Evolutionary conservation across 2,888 invertebrate genomes (phyloP).

Genomic region (Poecilobothrus nobilitatus): DNA sequence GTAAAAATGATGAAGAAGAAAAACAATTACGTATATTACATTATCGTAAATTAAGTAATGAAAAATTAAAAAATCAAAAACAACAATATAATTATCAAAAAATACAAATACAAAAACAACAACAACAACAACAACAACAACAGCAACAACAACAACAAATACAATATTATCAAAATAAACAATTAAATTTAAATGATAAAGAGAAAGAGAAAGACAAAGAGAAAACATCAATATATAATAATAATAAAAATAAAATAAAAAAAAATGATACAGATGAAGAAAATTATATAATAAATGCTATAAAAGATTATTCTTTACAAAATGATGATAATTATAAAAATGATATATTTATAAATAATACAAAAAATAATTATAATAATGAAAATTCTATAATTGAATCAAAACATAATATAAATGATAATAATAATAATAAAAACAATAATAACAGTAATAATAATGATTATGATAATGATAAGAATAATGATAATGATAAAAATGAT

Average conservation of each 20-base stretch:
- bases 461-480: conserved; percentile 14
- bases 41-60: conserved; percentile 8
- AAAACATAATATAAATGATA: neutral
- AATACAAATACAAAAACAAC: conserved; percentile 7
- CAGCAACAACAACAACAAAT: conserved; percentile 7
- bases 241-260: neutral
- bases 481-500: conserved; percentile 31
- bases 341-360: neutral
- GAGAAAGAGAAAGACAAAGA: too few species aligned
- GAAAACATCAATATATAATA: neutral
- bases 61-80: conserved; percentile 2
- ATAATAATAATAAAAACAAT: neutral
- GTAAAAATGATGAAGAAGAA: neutral
- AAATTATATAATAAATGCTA: conserved; percentile 10
- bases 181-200: too few species aligned
- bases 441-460: neutral
- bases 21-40: conserved; percentile 2
- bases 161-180: neutral
- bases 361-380: conserved; percentile 5
- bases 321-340: conserved; percentile 5
- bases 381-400: conserved; percentile 13
- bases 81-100: neutral
- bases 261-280: neutral
- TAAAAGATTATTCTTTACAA: conserved; percentile 2
- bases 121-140: conserved; percentile 15